A percentile compares a stretch with the other conserved stretches of the same genome.
Conservation (phyloP, 1,140 invertebrate species). For the Microplitis mediator region DNA sequence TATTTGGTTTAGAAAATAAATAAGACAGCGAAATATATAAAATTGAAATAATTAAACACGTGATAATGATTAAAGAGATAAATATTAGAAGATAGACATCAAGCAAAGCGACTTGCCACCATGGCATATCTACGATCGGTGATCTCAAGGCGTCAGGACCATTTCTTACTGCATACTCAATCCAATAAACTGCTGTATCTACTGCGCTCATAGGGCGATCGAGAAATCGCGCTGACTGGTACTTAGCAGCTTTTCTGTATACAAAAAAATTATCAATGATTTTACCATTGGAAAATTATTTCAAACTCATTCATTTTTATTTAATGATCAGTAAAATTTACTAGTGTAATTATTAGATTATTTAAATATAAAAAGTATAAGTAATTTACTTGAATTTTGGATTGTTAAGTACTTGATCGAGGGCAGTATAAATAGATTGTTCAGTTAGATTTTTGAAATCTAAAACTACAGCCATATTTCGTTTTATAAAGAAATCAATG, state of each 20-base stretch:
- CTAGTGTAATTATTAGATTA: too few species aligned
- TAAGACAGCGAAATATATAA: neutral
- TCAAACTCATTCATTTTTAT: too few species aligned
- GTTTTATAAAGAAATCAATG: constrained; percentile 38
- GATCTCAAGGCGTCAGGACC: constrained; percentile 47
- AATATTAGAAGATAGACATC: constrained; percentile 48
- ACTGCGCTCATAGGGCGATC: constrained; percentile 54
- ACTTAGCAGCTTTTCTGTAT: constrained; percentile 47
- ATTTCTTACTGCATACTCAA: constrained; percentile 61
- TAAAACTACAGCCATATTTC: constrained; percentile 42
- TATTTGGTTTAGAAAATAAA: too few species aligned
- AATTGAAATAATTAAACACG: neutral
- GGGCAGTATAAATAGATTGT: constrained; percentile 37
- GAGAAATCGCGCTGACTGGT: constrained; percentile 50
- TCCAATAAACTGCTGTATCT: constrained; percentile 57
- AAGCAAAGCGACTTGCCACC: constrained; percentile 53
- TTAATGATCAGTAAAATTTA: too few species aligned
- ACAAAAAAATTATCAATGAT: neutral
- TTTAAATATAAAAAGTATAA: neutral
- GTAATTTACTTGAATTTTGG: constrained; percentile 43
- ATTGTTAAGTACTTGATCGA: constrained; percentile 47
- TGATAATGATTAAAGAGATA: constrained; percentile 14
- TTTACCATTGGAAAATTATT: too few species aligned
- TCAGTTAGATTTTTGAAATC: constrained; percentile 50
- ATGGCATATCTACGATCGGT: constrained; percentile 46